Evolutionary conservation across 2,888 invertebrate genomes (phyloP), one percentile per base, ranked within the genome.

Genomic region (Scaptomyza tumidula): DNA sequence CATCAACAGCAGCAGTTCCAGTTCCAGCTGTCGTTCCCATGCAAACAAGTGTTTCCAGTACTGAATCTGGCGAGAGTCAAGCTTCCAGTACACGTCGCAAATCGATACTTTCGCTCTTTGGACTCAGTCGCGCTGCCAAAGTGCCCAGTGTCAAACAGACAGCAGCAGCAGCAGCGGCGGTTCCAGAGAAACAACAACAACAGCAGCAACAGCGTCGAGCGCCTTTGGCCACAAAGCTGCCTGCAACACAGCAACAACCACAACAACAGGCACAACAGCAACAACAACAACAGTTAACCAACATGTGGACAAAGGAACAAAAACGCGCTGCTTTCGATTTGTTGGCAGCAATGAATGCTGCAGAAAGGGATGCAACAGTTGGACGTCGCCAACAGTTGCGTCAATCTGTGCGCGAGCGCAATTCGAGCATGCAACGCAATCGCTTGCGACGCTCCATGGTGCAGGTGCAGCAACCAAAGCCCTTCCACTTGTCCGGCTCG

Each of bases 291-390:
- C 62, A 73, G 13, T 61, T 91, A 13, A 80, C 83, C 19, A 89
- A 78, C 41, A 81, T 89, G 43, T 92, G 92, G 92, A 91, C 90
- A 9, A 88, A 71, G 62, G 91, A 92, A 63, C 89, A 92, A 57
- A 92, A 92, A 69, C 90, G 89, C 10, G 91, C 91, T 0, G 91
- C 92, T 1, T 92, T 92, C 62, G 91, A 92, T 59, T 71, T 92
- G 80, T 72, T 92, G 54, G 92, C 92, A 2, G 90, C 90, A 7
- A 91, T 92, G 91, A 92, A 91, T 81, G 89, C 90, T 0, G 85
- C 86, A 3, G 87, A 71, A 60, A 82, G 66, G 68, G 76, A 75
- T 41, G 73, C 46, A 14, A 62, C 54, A 7, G 55, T 35, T 10
- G 76, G 48, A 7, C 89, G 87, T 1, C 89, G 89, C 0, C 90